Evolutionary conservation across 2,888 invertebrate species (phyloP).

Genomic region (Embidobia sp.): DNA sequence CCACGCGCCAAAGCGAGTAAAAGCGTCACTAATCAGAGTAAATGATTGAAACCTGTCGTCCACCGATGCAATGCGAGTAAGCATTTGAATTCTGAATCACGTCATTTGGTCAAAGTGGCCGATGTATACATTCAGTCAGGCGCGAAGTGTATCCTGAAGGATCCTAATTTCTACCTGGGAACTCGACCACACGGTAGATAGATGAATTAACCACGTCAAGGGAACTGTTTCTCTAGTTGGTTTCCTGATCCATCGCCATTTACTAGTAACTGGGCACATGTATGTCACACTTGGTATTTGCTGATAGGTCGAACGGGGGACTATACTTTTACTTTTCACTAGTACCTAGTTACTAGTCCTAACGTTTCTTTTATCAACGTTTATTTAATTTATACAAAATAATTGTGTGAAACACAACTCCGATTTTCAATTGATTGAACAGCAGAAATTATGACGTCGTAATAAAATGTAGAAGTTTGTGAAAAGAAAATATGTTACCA

Average conservation of each 20-base stretch:
- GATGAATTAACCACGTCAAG: conserved; percentile 64
- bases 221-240: conserved; percentile 58
- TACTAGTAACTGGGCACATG: conserved; percentile 19
- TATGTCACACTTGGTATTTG: conserved; percentile 37
- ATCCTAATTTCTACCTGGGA: conserved; percentile 63
- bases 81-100: conserved; percentile 69
- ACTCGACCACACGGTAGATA: conserved; percentile 58
- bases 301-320: conserved; percentile 17
- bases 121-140: conserved; percentile 61
- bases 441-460: too few species aligned
- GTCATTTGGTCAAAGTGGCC: conserved; percentile 69
- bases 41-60: conserved; percentile 65
- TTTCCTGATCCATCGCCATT: conserved; percentile 49
- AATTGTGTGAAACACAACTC: too few species aligned
- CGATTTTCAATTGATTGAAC: too few species aligned
- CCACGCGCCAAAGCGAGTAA: conserved; percentile 43
- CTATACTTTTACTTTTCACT: too few species aligned
- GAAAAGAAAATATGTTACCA: too few species aligned
- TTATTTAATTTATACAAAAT: too few species aligned
- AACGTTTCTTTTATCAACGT: too few species aligned
- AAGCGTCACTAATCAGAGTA: conserved; percentile 68
- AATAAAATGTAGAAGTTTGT: too few species aligned
- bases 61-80: conserved; percentile 56
- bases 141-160: conserved; percentile 61
- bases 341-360: too few species aligned